Conservation (phyloP, 2,797 vertebrate genomes). For the Brachyalestes nurse region DNA sequence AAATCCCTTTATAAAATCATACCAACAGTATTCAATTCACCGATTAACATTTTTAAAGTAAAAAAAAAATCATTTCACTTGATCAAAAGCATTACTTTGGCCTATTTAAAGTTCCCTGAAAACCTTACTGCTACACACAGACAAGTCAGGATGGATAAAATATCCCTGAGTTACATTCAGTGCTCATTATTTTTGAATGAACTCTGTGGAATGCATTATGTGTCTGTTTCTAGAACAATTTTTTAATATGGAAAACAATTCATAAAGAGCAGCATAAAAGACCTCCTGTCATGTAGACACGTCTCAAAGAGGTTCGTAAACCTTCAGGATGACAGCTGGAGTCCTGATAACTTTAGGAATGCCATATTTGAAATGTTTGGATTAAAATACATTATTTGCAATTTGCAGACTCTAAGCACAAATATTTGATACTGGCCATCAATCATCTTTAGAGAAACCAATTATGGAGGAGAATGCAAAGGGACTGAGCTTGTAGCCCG, state of each 20-base stretch:
- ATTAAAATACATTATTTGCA: conserved; percentile 32
- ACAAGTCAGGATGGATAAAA: conserved; percentile 12
- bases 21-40: neutral
- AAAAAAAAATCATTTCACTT: conserved; percentile 7
- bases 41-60: neutral
- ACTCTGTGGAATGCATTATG: conserved; percentile 23
- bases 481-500: conserved; percentile 59
- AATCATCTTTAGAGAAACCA: conserved; percentile 17
- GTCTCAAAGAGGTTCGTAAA: neutral
- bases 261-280: neutral
- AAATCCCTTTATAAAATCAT: conserved; percentile 42
- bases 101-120: neutral
- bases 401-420: neutral
- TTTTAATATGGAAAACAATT: neutral
- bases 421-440: neutral
- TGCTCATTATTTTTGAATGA: neutral
- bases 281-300: neutral
- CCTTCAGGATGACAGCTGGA: neutral
- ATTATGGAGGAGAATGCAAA: conserved; percentile 53
- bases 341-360: neutral
- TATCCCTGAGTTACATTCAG: conserved; percentile 40
- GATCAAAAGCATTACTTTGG: neutral
- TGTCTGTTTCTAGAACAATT: neutral
- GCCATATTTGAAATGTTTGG: conserved; percentile 22
- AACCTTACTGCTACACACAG: neutral